Evolutionary conservation across 2,888 invertebrate genomes (phyloP).

Genomic region (Tenthredo amoena): DNA sequence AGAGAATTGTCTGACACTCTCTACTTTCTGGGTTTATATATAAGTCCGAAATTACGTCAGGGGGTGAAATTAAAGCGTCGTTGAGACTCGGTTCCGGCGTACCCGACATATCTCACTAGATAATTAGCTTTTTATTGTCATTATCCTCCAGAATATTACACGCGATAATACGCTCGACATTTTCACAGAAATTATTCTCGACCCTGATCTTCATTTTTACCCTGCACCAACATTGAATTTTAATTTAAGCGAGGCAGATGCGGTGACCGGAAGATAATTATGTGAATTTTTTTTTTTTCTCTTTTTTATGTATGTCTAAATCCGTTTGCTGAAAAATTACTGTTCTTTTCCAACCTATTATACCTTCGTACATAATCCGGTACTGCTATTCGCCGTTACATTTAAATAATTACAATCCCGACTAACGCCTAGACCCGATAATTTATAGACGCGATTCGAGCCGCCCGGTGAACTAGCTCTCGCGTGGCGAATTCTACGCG

Average conservation of each 20-base stretch:
- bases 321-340: neutral
- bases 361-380: slow-evolving; percentile 21
- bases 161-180: neutral
- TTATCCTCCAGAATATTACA: neutral
- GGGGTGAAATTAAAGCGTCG: slow-evolving; percentile 5
- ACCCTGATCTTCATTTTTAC: neutral
- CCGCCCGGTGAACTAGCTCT: slow-evolving; percentile 62
- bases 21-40: slow-evolving; percentile 10
- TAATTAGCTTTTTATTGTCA: slow-evolving; percentile 12
- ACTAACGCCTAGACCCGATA: slow-evolving; percentile 72
- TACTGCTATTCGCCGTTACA: slow-evolving; percentile 62
- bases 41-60: slow-evolving; percentile 7
- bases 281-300: no score
- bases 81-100: neutral
- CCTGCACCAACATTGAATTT: neutral
- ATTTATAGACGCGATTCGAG: slow-evolving; percentile 76
- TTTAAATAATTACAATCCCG: slow-evolving; percentile 77
- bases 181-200: neutral
- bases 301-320: neutral
- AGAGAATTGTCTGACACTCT: neutral
- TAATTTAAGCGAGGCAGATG: neutral
- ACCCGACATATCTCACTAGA: neutral
- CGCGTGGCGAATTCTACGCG: slow-evolving; percentile 59
- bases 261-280: neutral
- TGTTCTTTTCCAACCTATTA: neutral